These are phyloP conservation scores for Papilio protenor DNA, from an alignment of 2,888 invertebrate species.

Conservation along the genomic window DNA sequence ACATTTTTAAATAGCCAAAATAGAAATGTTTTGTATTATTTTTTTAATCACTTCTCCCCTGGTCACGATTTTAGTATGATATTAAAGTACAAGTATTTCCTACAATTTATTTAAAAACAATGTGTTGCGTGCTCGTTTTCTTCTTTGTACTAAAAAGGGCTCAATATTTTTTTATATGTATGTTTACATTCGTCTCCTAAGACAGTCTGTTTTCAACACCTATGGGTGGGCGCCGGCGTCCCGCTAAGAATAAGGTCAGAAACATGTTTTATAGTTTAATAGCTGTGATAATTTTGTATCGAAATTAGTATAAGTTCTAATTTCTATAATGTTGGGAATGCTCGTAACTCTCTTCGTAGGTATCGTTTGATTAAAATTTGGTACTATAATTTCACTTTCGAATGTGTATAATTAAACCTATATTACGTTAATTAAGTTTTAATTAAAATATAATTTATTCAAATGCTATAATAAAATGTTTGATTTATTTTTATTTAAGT, in stretches of 20 bases:
- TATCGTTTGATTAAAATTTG: slow-evolving; percentile 25
- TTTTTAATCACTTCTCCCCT: neutral
- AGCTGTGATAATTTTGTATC: slow-evolving; percentile 57
- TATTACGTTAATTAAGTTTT: slow-evolving; percentile 9
- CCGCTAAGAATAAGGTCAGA: slow-evolving; percentile 60
- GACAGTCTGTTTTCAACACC: slow-evolving; percentile 66
- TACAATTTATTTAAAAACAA: slow-evolving; percentile 40
- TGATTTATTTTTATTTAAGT: slow-evolving; percentile 8
- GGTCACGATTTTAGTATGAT: neutral
- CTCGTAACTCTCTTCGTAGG: slow-evolving; percentile 37
- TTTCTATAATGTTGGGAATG: slow-evolving; percentile 16
- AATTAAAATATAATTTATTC: slow-evolving; percentile 20
- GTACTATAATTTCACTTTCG: slow-evolving; percentile 23
- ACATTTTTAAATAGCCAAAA: too few species aligned
- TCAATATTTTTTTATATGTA: slow-evolving; percentile 52
- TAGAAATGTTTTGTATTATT: neutral
- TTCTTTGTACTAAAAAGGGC: neutral
- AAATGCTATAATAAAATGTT: slow-evolving; percentile 4
- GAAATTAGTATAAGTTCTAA: slow-evolving; percentile 50
- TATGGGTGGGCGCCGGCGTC: slow-evolving; percentile 70
- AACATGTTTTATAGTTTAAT: slow-evolving; percentile 61
- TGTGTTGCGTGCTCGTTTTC: neutral
- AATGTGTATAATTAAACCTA: slow-evolving; percentile 17
- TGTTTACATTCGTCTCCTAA: slow-evolving; percentile 60
- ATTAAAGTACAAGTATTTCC: neutral